Percentiles rank a stretch among this genome's conserved stretches.
Conservation (phyloP, 2,888 invertebrate genomes). For the Dicranocentrus wangi region DNA sequence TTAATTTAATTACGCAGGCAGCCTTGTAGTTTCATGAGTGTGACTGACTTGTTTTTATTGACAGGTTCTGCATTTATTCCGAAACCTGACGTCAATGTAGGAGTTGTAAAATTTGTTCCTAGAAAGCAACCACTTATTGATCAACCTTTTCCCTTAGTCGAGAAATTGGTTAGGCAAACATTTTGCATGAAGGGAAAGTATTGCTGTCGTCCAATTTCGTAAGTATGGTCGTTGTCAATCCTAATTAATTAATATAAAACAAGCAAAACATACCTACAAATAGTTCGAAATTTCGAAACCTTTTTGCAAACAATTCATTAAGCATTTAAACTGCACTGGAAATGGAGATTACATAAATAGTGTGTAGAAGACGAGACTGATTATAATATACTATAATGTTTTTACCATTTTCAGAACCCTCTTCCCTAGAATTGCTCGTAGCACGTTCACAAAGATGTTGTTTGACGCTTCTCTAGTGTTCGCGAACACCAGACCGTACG, state of each 20-base stretch:
- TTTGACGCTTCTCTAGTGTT: constrained; percentile 84
- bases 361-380: too few relatives aligned
- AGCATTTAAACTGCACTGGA: too few relatives aligned
- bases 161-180: constrained; percentile 89
- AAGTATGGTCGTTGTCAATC: constrained; percentile 73
- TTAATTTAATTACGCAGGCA: not conserved
- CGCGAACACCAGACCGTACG: constrained; percentile 81
- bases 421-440: constrained; percentile 83
- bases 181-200: constrained; percentile 93
- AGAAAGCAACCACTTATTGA: constrained; percentile 83
- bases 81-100: constrained; percentile 96
- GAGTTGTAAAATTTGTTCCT: constrained; percentile 91
- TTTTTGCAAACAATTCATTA: too few relatives aligned
- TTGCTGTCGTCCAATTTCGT: constrained; percentile 81
- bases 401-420: constrained; percentile 80
- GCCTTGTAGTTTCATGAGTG: too few relatives aligned
- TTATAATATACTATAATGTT: too few relatives aligned
- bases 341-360: too few relatives aligned
- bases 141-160: constrained; percentile 86
- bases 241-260: too few relatives aligned
- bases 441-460: constrained; percentile 81
- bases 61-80: constrained; percentile 89
- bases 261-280: too few relatives aligned
- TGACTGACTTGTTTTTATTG: constrained; percentile 33
- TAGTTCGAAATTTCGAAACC: too few relatives aligned